A percentile compares a stretch with the other conserved stretches of the same genome.
phyloP scores from a whole-genome alignment of 2,797 vertebrate genomes.

The Pelodytes ibericus region DNA sequence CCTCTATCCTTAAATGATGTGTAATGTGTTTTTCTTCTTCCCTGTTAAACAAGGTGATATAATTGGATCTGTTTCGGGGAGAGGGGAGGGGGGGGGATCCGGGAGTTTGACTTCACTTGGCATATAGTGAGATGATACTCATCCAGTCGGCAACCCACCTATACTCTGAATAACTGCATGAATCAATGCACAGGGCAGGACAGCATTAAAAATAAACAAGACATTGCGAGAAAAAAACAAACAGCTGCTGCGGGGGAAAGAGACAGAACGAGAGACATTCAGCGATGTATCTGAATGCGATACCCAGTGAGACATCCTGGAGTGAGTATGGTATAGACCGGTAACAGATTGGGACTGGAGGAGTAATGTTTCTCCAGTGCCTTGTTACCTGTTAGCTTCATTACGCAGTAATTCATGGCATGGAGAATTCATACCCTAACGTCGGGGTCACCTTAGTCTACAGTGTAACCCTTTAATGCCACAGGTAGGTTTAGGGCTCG shows the following conservation, averaged over 20 bases:
- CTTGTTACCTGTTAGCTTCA: background rate
- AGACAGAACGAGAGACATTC: conserved; percentile 12
- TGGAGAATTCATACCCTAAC: background rate
- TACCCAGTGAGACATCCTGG: conserved; percentile 28
- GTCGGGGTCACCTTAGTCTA: background rate
- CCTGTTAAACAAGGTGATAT: background rate
- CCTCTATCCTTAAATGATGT: background rate
- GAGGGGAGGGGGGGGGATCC: background rate
- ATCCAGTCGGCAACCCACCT: conserved; percentile 26
- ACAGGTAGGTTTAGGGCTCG: no score
- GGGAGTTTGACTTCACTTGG: conserved; percentile 2
- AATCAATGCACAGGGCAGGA: conserved; percentile 18
- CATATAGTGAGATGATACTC: conserved; percentile 22
- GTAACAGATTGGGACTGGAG: conserved; percentile 5
- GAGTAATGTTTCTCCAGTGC: background rate
- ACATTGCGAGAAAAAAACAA: conserved; percentile 16
- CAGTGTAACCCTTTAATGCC: no score
- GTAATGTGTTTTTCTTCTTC: background rate
- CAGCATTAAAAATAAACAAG: conserved; percentile 45
- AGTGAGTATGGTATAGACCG: background rate
- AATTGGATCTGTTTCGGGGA: background rate
- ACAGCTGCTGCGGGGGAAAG: conserved; percentile 44
- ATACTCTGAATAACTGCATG: conserved; percentile 32
- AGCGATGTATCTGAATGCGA: conserved; percentile 20
- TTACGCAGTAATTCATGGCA: background rate